Evolutionary conservation across 1,140 invertebrate species (phyloP), one percentile per base, ranked within the genome.

Genomic region (Bombus turneri): DNA sequence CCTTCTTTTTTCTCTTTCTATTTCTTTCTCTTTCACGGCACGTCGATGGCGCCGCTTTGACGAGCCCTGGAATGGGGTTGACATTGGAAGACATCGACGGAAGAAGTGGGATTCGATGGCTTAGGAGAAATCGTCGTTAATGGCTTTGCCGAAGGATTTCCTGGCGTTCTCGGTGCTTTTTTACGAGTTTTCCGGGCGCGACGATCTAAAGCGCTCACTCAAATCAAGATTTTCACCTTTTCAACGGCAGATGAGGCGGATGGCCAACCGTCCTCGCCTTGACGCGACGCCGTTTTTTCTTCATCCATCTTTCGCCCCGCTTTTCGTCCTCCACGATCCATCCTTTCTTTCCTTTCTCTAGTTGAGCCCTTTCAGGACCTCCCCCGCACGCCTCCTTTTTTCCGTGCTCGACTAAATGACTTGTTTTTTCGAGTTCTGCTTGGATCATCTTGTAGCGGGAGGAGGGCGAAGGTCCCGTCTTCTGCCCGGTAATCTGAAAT

Each of bases 171-270:
- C 39, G 69, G 82, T 76, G 82, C 72, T 85, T 88, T 91, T 91
- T 90, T 85, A 87, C 84, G 75, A 71, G 81, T 85, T 85, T 86
- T 87, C 86, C 86, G 80, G 84, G 75, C 87, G 77, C 76, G 83
- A 78, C 88, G 87, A 84, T 84, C 89, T 82, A 83, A 89, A 90
- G 86, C 88, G 87, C 83, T 88, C 91, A 87, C 87, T 91, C 90
- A 89, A 92, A 91, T 92, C 91, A 90, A 92, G 92, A 92, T 92
- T 89, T 87, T 92, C 90, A 91, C 89, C 91, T 91, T 92, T 92
- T 90, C 86, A 91, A 74, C 86, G 75, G 82, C 79, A 80, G 89
- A 87, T 84, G 78, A 71, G 83, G 79, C 82, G 85, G 81, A 76
- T 72, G 85, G 76, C 85, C 68, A 68, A 83, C 86, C 78, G 71